A percentile compares a stretch with the other conserved stretches of the same genome.
These are phyloP conservation scores for Euura lappo DNA, from an alignment of 1,140 invertebrate species.

Conservation along the genomic window DNA sequence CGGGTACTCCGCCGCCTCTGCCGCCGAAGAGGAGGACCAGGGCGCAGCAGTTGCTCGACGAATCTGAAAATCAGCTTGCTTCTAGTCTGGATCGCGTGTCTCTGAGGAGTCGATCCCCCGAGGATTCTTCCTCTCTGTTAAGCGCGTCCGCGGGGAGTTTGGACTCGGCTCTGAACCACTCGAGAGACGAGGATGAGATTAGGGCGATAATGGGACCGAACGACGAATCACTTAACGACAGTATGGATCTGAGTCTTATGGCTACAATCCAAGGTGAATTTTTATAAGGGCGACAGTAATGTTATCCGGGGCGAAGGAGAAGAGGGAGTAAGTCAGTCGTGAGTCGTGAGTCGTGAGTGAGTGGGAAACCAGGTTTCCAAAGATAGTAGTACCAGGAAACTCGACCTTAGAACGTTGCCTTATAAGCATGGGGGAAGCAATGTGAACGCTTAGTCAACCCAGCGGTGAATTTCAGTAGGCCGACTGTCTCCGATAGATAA, in stretches of 20 bases:
- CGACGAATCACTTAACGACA: constrained; percentile 59
- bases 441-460: not conserved
- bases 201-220: constrained; percentile 67
- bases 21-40: constrained; percentile 75
- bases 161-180: constrained; percentile 84
- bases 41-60: constrained; percentile 58
- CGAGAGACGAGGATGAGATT: constrained; percentile 76
- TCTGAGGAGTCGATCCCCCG: constrained; percentile 68
- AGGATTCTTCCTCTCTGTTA: constrained; percentile 72
- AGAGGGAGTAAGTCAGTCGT: constrained; percentile 2
- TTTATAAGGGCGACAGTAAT: not conserved
- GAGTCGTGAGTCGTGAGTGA: not conserved
- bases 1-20: constrained; percentile 67
- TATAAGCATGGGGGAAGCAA: not conserved
- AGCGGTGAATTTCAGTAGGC: not conserved
- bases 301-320: constrained; percentile 10
- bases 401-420: not conserved
- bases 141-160: constrained; percentile 80
- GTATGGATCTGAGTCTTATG: constrained; percentile 58
- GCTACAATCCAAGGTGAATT: constrained; percentile 55
- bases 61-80: constrained; percentile 59
- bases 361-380: not conserved
- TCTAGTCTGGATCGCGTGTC: constrained; percentile 69
- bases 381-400: not conserved
- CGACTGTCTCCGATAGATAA: not conserved